Percentiles rank a stretch among this genome's conserved stretches.
phyloP scores from a whole-genome alignment of 2,797 vertebrate species.

The Enoplosus armatus region DNA sequence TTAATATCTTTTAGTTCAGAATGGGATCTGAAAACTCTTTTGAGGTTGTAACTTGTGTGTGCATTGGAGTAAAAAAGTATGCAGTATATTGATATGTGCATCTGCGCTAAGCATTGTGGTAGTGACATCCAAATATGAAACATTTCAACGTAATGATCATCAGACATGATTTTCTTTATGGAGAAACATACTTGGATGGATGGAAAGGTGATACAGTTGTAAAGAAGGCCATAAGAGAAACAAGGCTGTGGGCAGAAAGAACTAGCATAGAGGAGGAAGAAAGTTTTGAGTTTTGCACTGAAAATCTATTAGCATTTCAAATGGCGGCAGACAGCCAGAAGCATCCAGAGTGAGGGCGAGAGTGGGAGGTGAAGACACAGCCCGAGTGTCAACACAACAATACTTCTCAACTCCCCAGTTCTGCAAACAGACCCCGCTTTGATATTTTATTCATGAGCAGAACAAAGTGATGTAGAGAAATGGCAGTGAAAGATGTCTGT shows the following conservation, averaged over 20 bases:
- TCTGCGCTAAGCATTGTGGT: neutral
- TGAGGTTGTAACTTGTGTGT: neutral
- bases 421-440: conserved; percentile 57
- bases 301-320: conserved; percentile 79
- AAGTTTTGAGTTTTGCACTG: conserved; percentile 43
- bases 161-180: neutral
- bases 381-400: conserved; percentile 60
- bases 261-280: conserved; percentile 23
- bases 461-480: conserved; percentile 60
- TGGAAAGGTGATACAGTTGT: conserved; percentile 26
- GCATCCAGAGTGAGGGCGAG: conserved; percentile 60
- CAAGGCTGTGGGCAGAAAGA: conserved; percentile 32
- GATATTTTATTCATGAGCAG: conserved; percentile 74
- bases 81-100: neutral
- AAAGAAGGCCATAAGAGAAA: conserved; percentile 13
- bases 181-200: too few species aligned
- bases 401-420: conserved; percentile 53
- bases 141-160: neutral
- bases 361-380: conserved; percentile 66
- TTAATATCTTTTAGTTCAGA: neutral
- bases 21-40: neutral
- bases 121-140: neutral
- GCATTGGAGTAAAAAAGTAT: neutral
- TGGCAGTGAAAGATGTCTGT: conserved; percentile 50
- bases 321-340: conserved; percentile 65